These are phyloP conservation scores for Uria aalge DNA, from an alignment of 2,113 vertebrate genomes.

Conservation along the genomic window DNA sequence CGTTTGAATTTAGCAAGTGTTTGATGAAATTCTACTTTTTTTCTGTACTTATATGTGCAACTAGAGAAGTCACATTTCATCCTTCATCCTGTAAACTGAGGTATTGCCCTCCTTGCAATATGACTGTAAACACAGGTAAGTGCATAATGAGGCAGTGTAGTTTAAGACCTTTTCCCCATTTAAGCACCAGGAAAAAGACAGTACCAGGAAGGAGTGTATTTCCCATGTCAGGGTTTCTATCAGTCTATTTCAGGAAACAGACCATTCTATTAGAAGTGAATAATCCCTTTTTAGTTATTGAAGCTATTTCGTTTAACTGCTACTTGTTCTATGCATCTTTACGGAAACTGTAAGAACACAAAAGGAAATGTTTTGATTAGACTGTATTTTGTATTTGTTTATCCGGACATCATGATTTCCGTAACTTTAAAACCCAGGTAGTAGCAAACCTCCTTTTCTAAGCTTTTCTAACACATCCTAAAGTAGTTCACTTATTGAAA, in stretches of 20 bases:
- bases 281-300: not conserved
- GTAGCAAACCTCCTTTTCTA: not conserved
- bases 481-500: not conserved
- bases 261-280: not conserved
- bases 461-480: not conserved
- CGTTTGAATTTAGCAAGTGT: not conserved
- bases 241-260: not conserved
- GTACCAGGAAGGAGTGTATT: not conserved
- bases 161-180: not conserved
- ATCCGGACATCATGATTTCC: not conserved
- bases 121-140: fast-evolving
- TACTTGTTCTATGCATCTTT: not conserved
- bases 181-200: not conserved
- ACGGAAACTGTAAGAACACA: not conserved
- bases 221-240: not conserved
- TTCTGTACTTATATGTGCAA: not conserved
- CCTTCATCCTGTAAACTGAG: not conserved
- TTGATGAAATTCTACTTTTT: not conserved
- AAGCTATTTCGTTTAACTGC: not conserved
- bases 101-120: not conserved
- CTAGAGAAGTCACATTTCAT: not conserved
- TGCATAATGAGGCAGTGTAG: fast-evolving
- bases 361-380: not conserved
- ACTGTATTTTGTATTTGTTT: not conserved
- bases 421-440: not conserved